These are phyloP conservation scores for Trematomus loennbergii DNA, from an alignment of 2,113 vertebrate species.

Conservation along the genomic window DNA sequence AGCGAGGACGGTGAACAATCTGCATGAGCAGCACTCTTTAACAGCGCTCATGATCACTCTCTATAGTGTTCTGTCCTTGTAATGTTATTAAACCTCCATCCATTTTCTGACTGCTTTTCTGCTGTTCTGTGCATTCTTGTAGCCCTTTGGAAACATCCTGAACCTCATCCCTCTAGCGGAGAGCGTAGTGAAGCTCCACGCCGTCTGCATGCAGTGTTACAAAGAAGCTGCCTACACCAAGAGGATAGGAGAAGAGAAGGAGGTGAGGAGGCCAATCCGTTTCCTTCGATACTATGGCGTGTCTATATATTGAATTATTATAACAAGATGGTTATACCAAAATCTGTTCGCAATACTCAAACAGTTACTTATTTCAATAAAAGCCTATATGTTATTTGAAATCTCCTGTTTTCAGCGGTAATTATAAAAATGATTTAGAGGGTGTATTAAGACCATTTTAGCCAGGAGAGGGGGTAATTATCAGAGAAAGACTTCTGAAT, in stretches of 20 bases:
- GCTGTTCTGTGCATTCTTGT: conserved; percentile 16
- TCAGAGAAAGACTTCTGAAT: no score
- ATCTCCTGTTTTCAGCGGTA: no score
- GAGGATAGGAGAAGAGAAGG: conserved; percentile 90
- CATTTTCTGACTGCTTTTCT: conserved; percentile 24
- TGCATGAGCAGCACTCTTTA: conserved; percentile 9
- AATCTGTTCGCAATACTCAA: background rate
- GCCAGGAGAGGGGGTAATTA: no score
- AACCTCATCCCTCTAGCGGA: conserved; percentile 93
- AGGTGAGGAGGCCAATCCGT: conserved; percentile 83
- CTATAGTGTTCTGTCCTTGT: conserved; percentile 28
- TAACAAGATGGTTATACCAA: background rate
- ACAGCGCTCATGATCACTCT: conserved; percentile 33
- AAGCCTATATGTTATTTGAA: background rate
- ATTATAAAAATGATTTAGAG: background rate
- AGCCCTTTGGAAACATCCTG: conserved; percentile 95
- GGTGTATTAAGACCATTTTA: no score
- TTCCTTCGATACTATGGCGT: no score
- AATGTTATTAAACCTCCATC: conserved; percentile 34
- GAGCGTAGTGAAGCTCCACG: conserved; percentile 96
- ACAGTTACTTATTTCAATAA: background rate
- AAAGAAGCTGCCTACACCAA: conserved; percentile 96
- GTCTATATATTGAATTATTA: background rate
- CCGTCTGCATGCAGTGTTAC: conserved; percentile 97
- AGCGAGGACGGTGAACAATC: conserved; percentile 19